These are phyloP conservation scores for Caradrina kadenii DNA, from an alignment of 2,888 invertebrate genomes.

Conservation along the genomic window DNA sequence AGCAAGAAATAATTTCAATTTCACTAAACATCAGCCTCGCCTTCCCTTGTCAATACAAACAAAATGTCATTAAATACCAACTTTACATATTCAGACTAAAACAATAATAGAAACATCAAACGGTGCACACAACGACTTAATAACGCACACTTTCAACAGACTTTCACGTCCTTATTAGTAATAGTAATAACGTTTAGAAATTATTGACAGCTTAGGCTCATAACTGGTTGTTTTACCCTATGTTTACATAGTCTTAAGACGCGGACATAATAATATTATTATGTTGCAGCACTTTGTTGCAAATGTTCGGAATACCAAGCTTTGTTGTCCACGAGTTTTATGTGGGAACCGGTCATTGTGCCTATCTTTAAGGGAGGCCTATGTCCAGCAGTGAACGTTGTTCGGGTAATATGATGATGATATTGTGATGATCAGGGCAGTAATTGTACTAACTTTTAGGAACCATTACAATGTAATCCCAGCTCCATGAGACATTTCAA, in stretches of 20 bases:
- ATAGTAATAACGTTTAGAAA: conserved; percentile 47
- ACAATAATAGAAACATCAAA: conserved; percentile 55
- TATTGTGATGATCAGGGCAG: no score
- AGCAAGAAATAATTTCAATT: conserved; percentile 25
- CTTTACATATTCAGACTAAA: conserved; percentile 33
- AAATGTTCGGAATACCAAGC: conserved; percentile 5
- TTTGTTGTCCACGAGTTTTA: not conserved
- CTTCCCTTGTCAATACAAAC: conserved; percentile 29
- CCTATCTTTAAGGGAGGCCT: no score
- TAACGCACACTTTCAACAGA: conserved; percentile 26
- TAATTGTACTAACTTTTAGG: no score
- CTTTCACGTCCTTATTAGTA: conserved; percentile 38
- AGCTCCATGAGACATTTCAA: no score
- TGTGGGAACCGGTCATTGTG: not conserved
- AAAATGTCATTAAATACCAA: conserved; percentile 28
- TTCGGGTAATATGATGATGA: no score
- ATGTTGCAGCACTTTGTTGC: not conserved
- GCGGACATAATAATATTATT: conserved; percentile 11
- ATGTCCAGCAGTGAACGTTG: no score
- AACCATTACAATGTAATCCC: no score
- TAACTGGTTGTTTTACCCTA: conserved; percentile 41
- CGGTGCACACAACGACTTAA: conserved; percentile 28
- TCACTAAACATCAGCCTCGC: conserved; percentile 4
- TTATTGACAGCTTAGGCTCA: conserved; percentile 23
- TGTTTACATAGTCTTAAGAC: conserved; percentile 25